Evolutionary conservation across 2,797 vertebrate species (phyloP).

Genomic region (Xenopus petersii): DNA sequence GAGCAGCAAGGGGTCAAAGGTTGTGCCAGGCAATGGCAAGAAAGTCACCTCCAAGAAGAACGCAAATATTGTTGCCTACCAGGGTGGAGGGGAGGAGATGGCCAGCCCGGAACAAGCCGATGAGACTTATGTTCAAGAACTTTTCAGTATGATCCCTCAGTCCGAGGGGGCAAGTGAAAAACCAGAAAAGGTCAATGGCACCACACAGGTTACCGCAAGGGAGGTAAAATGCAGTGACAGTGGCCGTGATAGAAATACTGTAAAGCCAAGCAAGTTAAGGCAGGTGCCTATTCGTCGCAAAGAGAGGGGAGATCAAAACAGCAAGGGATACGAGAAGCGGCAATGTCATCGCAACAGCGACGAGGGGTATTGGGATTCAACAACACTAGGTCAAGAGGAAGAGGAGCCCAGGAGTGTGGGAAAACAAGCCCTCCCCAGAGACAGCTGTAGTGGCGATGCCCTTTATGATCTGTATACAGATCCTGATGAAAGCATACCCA

Average conservation of each 20-base stretch:
- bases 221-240: constrained; percentile 51
- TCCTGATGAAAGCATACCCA: constrained; percentile 71
- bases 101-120: constrained; percentile 93
- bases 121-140: constrained; percentile 88
- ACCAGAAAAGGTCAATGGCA: constrained; percentile 51
- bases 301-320: constrained; percentile 65
- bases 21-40: constrained; percentile 71
- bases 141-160: constrained; percentile 93
- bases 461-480: constrained; percentile 87
- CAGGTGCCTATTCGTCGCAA: constrained; percentile 67
- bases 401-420: constrained; percentile 70
- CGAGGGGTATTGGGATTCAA: constrained; percentile 94
- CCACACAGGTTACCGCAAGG: constrained; percentile 47
- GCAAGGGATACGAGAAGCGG: constrained; percentile 73
- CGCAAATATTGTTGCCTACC: constrained; percentile 85
- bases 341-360: constrained; percentile 80
- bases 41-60: constrained; percentile 71
- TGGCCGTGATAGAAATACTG: constrained; percentile 53
- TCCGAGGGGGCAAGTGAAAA: constrained; percentile 62
- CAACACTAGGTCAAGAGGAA: constrained; percentile 84
- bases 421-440: constrained; percentile 74
- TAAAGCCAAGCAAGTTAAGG: constrained; percentile 70
- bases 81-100: constrained; percentile 98
- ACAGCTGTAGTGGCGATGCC: constrained; percentile 89
- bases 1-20: constrained; percentile 66